These are phyloP conservation scores for Meloe dianella DNA, from an alignment of 2,888 invertebrate species.

Conservation along the genomic window DNA sequence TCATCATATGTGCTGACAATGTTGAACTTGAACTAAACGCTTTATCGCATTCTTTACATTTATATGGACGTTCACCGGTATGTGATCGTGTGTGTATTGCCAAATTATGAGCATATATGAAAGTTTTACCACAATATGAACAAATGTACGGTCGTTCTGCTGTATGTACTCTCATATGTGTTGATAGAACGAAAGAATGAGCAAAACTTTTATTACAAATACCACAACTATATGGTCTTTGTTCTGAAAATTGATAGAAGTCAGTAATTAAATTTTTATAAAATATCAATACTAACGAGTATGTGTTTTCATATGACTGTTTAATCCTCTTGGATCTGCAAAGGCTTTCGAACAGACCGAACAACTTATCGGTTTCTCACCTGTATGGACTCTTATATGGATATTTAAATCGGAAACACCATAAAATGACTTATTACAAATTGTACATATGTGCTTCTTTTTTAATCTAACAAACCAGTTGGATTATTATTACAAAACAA, in stretches of 20 bases:
- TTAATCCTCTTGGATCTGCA: conserved; percentile 48
- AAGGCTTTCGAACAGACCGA: conserved; percentile 46
- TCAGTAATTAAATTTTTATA: conserved; percentile 1
- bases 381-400: conserved; percentile 49
- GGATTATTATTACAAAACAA: neutral
- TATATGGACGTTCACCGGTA: conserved; percentile 51
- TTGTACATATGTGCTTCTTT: conserved; percentile 43
- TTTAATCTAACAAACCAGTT: conserved; percentile 30
- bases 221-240: conserved; percentile 47
- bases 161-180: conserved; percentile 50
- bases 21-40: conserved; percentile 46
- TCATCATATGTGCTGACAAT: conserved; percentile 43
- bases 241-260: conserved; percentile 37
- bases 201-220: conserved; percentile 49
- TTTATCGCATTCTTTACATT: conserved; percentile 45
- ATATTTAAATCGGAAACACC: conserved; percentile 44
- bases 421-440: conserved; percentile 49
- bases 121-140: conserved; percentile 50
- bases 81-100: conserved; percentile 50
- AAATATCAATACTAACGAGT: conserved; percentile 34
- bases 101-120: conserved; percentile 50
- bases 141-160: conserved; percentile 50
- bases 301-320: conserved; percentile 48
- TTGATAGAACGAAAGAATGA: conserved; percentile 46
- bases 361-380: conserved; percentile 48